Conservation (phyloP, 1,140 invertebrate genomes). For the Protaetia brevitarsis region DNA sequence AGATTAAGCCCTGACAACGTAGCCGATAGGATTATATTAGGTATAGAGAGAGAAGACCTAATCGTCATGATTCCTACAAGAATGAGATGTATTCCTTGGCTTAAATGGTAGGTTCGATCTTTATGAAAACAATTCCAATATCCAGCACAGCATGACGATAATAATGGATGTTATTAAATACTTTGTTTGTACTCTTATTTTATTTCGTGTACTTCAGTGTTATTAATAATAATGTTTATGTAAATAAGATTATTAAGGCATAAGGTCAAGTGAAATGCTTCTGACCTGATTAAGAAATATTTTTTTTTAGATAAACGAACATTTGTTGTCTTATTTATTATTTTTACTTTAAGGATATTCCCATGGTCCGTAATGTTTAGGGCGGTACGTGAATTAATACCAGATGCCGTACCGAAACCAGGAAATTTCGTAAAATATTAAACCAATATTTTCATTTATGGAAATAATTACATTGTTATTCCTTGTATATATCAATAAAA, state of each 20-base stretch:
- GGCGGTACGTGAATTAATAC: constrained; percentile 61
- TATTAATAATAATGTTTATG: too few relatives aligned
- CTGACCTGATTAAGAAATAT: too few relatives aligned
- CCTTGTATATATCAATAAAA: background rate
- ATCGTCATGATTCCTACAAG: constrained; percentile 75
- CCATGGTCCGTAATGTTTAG: constrained; percentile 64
- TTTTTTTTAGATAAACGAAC: too few relatives aligned
- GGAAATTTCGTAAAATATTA: background rate
- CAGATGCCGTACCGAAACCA: constrained; percentile 59
- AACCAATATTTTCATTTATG: background rate
- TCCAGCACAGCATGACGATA: too few relatives aligned
- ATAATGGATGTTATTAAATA: too few relatives aligned
- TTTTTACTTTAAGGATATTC: constrained; percentile 58
- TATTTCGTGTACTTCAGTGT: too few relatives aligned
- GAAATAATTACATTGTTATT: background rate
- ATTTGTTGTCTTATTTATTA: too few relatives aligned
- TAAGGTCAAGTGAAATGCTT: too few relatives aligned
- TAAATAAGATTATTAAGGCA: too few relatives aligned
- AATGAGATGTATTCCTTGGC: constrained; percentile 60
- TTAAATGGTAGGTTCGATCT: constrained; percentile 70
- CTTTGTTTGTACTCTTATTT: background rate
- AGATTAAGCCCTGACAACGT: constrained; percentile 83
- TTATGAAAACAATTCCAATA: too few relatives aligned
- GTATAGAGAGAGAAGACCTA: constrained; percentile 77
- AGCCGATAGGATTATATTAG: constrained; percentile 76